Conservation (phyloP, 2,797 vertebrate species). For the Apodemus agrarius region DNA sequence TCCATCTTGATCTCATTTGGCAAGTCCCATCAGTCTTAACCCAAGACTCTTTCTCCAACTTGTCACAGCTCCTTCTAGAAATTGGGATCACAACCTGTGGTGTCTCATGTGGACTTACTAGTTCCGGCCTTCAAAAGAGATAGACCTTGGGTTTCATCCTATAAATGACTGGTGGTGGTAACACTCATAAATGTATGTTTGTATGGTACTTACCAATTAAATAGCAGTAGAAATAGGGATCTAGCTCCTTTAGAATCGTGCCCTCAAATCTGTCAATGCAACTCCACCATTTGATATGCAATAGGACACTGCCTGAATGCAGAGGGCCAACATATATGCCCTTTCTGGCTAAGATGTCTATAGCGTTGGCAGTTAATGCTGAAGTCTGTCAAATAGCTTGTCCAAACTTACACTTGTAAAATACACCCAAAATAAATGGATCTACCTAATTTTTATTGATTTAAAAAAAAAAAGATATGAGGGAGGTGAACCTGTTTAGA, state of each 20-base stretch:
- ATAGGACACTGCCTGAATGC: conserved; percentile 81
- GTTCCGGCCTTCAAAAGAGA: conserved; percentile 38
- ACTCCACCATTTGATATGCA: conserved; percentile 81
- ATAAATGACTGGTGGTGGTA: conserved; percentile 73
- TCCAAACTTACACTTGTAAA: conserved; percentile 87
- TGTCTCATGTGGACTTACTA: conserved; percentile 1
- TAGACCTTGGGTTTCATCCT: conserved; percentile 78
- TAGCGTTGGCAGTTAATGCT: conserved; percentile 84
- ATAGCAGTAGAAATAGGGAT: conserved; percentile 73
- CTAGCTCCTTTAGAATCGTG: conserved; percentile 70
- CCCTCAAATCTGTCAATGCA: conserved; percentile 81
- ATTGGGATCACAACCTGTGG: background rate
- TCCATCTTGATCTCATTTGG: background rate
- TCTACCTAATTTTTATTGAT: conserved; percentile 87
- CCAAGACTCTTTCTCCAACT: background rate
- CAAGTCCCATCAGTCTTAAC: conserved; percentile 54
- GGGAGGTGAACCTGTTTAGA: too few species aligned
- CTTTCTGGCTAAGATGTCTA: conserved; percentile 84
- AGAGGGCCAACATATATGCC: conserved; percentile 81
- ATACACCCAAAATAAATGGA: conserved; percentile 88
- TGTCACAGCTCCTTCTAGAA: background rate
- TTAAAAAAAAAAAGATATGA: background rate
- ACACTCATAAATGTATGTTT: conserved; percentile 82
- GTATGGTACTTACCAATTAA: conserved; percentile 75
- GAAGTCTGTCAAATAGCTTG: conserved; percentile 85